Evolutionary conservation across 2,888 invertebrate genomes (phyloP), one percentile per base, ranked within the genome.

Genomic region (Gymnosoma rotundatum): DNA sequence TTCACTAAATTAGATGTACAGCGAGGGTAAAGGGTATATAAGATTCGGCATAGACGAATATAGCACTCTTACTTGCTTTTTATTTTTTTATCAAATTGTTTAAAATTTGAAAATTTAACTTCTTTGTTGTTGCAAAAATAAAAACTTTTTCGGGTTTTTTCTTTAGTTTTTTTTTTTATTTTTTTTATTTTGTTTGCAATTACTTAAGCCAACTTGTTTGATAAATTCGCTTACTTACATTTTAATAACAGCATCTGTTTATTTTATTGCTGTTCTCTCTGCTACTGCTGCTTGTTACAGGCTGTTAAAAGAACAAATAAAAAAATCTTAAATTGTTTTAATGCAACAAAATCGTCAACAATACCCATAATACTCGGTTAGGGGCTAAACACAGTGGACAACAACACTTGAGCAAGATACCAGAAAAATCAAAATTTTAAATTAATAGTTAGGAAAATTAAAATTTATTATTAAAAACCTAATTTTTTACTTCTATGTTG

Each of bases 281-380:
- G 58, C 36, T 10, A 56, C 48, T 32, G 64, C 70, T 63, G 63
- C 21, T 56, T 32, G 56, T 58, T 78, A 64, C 63, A 64, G 20
- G 21, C 38, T 72, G 56, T 72, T 56, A 58, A 72, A 78, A 56
- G 14, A 58, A 67, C 48, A 50, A 78, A 56, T 10, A 48, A 32
- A 64, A 38, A 64, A 72, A 42, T 21, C 64, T 50, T 38, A 56
- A 72, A 38, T 48, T 50, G 25, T 58, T 72, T 78, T 72, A 58
- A 50, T 78, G 64, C 58, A 78, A 64, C 58, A 16, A 72, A 60
- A 76, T 69, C 58, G 56, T 21, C 64, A 58, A 48, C 6, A 64
- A 21, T 48, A 70, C 32, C 10, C 64, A 38, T 50, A 42, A 48
- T 10, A 38, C 18, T 36, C 21, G 56, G 18, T n/a, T 6, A 16